Evolutionary conservation across 2,797 vertebrate genomes (phyloP).

Genomic region (Luscinia luscinia): DNA sequence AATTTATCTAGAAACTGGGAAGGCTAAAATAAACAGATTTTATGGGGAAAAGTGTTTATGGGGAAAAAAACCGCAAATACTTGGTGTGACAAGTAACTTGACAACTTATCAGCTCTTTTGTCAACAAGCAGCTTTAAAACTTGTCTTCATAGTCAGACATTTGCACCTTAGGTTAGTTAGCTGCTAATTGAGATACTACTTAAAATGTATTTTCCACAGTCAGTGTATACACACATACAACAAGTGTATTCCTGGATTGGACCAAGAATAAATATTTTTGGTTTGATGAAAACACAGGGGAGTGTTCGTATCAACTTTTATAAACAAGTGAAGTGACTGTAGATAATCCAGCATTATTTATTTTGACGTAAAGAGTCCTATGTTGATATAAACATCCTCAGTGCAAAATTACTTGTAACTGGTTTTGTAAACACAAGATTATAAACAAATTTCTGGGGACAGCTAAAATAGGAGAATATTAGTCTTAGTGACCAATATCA

Average conservation of each 20-base stretch:
- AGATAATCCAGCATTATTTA: slow-evolving; percentile 19
- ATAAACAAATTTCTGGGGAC: neutral
- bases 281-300: neutral
- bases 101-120: neutral
- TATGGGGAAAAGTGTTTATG: neutral
- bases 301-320: neutral
- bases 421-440: neutral
- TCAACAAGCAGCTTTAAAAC: neutral
- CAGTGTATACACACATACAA: neutral
- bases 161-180: neutral
- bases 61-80: neutral
- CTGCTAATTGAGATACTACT: neutral
- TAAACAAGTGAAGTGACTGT: slow-evolving; percentile 25
- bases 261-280: slow-evolving; percentile 30
- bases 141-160: neutral
- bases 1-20: neutral
- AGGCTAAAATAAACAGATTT: neutral
- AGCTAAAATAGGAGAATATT: neutral
- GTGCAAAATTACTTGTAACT: neutral
- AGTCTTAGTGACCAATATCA: neutral
- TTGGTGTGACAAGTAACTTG: neutral
- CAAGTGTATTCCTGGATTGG: neutral
- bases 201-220: neutral
- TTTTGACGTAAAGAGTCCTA: neutral
- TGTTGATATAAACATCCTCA: neutral